Conservation (phyloP, 2,888 invertebrate genomes). For the Megastigmus dorsalis region DNA sequence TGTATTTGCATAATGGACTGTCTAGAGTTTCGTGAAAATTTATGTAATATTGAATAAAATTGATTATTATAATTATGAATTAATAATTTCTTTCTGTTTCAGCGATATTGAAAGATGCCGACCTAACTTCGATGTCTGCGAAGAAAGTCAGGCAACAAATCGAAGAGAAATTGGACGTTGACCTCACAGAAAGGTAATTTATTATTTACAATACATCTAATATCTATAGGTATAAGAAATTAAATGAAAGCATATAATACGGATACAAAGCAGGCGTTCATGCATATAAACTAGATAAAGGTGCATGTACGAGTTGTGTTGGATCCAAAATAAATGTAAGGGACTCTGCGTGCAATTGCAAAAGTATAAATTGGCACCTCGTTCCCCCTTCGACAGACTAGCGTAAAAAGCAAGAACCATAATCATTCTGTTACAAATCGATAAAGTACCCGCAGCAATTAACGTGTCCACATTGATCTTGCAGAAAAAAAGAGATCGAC, state of each 20-base stretch:
- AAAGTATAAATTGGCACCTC: conserved; percentile 65
- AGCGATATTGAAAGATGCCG: conserved; percentile 92
- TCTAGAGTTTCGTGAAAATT: too few species aligned
- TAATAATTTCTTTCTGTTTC: conserved; percentile 61
- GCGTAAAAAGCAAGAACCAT: conserved; percentile 5
- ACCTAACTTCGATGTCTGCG: conserved; percentile 88
- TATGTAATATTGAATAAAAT: too few species aligned
- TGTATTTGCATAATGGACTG: too few species aligned
- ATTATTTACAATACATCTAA: neutral
- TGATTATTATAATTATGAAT: too few species aligned
- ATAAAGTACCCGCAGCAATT: too few species aligned
- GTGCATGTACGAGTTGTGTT: conserved; percentile 55
- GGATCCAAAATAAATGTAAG: conserved; percentile 69
- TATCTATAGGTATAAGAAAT: neutral
- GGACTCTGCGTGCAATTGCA: conserved; percentile 69
- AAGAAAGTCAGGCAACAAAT: conserved; percentile 92
- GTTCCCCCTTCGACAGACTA: conserved; percentile 71
- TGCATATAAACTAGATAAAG: conserved; percentile 47
- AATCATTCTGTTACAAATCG: neutral
- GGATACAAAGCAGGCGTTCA: conserved; percentile 56
- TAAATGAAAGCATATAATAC: neutral
- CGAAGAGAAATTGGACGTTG: conserved; percentile 86
- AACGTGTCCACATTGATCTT: conserved; percentile 12
- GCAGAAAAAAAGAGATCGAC: conserved; percentile 90
- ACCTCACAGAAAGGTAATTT: conserved; percentile 80